These are phyloP conservation scores for Oedothorax gibbosus DNA, from an alignment of 1,140 invertebrate species.

Conservation along the genomic window DNA sequence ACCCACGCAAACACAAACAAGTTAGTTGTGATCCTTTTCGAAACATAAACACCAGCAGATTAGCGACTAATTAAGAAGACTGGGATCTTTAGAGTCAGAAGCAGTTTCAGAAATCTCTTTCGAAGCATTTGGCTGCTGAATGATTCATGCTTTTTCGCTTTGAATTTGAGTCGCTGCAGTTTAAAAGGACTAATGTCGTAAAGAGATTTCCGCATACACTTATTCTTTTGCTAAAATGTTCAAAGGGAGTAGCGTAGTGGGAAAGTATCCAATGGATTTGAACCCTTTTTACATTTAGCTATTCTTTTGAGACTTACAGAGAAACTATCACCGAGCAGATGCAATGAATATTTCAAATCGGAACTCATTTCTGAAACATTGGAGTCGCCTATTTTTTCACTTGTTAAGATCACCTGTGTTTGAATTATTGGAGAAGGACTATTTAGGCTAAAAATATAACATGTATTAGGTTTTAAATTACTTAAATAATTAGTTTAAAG, in stretches of 20 bases:
- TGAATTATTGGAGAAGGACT: not conserved
- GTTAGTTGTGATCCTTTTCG: not conserved
- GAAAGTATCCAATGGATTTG: no score
- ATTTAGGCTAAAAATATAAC: no score
- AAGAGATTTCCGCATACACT: no score
- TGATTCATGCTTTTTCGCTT: conserved; percentile 1
- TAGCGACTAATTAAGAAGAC: conserved; percentile 12
- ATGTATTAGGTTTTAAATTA: no score
- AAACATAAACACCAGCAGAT: not conserved
- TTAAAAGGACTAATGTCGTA: no score
- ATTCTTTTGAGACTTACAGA: no score
- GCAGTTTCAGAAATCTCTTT: not conserved
- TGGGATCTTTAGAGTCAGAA: not conserved
- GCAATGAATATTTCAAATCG: conserved; percentile 20
- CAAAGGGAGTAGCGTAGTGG: no score
- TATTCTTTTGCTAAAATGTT: no score
- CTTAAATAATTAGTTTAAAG: no score
- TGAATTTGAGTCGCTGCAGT: no score
- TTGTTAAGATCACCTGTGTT: not conserved
- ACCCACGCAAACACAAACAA: no score
- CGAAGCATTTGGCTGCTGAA: not conserved
- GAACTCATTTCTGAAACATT: conserved; percentile 25
- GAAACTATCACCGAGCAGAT: not conserved
- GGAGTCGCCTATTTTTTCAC: not conserved
- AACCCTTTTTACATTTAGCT: no score